A percentile compares a stretch with the other conserved stretches of the same genome.
phyloP scores from a whole-genome alignment of 2,113 vertebrate species.

The Epinephelus fuscoguttatus region DNA sequence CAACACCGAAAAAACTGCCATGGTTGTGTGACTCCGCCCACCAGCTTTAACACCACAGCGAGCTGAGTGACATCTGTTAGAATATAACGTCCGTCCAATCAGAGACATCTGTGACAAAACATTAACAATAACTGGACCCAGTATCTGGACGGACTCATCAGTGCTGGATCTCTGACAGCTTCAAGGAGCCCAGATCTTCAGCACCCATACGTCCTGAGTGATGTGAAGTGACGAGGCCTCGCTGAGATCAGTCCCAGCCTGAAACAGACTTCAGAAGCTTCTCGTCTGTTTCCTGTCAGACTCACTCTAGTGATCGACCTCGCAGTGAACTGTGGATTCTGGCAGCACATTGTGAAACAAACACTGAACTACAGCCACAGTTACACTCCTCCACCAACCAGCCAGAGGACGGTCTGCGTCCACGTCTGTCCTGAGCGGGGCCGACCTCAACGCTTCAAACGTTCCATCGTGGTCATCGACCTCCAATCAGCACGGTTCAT shows the following conservation, averaged over 20 bases:
- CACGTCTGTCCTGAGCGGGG: too few relatives aligned
- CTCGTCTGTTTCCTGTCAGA: neutral
- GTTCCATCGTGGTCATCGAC: too few relatives aligned
- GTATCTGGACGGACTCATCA: neutral
- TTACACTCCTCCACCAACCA: too few relatives aligned
- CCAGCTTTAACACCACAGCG: too few relatives aligned
- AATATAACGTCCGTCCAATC: conserved; percentile 1
- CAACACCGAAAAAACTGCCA: too few relatives aligned
- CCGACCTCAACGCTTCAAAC: too few relatives aligned
- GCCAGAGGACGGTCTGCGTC: too few relatives aligned
- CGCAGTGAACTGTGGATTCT: neutral
- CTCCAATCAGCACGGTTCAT: too few relatives aligned
- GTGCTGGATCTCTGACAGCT: neutral
- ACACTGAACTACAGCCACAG: neutral
- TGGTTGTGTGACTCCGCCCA: too few relatives aligned
- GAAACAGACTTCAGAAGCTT: neutral
- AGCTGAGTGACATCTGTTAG: too few relatives aligned
- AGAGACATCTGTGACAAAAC: conserved; percentile 6
- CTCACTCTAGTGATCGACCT: neutral
- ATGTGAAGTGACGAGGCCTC: neutral
- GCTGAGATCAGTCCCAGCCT: conserved; percentile 21
- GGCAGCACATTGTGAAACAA: conserved; percentile 2
- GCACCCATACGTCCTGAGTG: neutral
- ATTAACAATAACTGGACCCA: neutral
- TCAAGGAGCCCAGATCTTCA: neutral